Evolutionary conservation across 1,140 invertebrate genomes (phyloP).

Genomic region (Acromyrmex heyeri): DNA sequence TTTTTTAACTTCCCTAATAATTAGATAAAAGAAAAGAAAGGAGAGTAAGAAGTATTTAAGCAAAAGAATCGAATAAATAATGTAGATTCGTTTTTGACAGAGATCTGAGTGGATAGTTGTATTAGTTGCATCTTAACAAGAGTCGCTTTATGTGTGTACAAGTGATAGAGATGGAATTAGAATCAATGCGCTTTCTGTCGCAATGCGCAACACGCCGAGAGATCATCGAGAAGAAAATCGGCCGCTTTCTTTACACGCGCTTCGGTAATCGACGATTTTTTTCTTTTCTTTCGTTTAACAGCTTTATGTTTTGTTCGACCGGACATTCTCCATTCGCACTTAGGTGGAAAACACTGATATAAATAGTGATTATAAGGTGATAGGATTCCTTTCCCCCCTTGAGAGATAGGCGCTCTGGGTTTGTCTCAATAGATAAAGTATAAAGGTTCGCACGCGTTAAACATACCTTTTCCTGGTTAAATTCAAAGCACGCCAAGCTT

Average conservation of each 20-base stretch:
- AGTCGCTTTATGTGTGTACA: neutral
- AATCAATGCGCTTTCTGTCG: constrained; percentile 68
- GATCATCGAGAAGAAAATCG: constrained; percentile 58
- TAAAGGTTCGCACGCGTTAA: constrained; percentile 84
- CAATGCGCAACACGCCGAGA: constrained; percentile 34
- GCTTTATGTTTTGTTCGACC: constrained; percentile 49
- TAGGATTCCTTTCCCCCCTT: neutral
- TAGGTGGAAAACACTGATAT: constrained; percentile 45
- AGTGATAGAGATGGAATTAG: constrained; percentile 70
- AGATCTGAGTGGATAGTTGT: neutral
- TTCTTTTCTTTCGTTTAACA: constrained; percentile 39
- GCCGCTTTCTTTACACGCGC: constrained; percentile 66
- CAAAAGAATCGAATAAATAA: neutral
- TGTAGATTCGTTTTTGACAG: constrained; percentile 20
- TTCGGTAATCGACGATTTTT: constrained; percentile 59
- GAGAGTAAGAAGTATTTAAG: neutral
- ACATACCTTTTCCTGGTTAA: constrained; percentile 85
- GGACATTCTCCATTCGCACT: constrained; percentile 72
- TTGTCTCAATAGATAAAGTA: constrained; percentile 79
- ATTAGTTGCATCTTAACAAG: neutral
- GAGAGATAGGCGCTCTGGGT: constrained; percentile 56
- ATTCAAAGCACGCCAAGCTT: constrained; percentile 83
- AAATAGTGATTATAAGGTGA: constrained; percentile 5
- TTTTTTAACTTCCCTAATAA: neutral
- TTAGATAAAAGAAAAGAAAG: neutral